Percentiles rank a stretch among this genome's conserved stretches.
These are phyloP conservation scores for Harpagifer antarcticus DNA, from an alignment of 2,797 vertebrate species.

Conservation along the genomic window DNA sequence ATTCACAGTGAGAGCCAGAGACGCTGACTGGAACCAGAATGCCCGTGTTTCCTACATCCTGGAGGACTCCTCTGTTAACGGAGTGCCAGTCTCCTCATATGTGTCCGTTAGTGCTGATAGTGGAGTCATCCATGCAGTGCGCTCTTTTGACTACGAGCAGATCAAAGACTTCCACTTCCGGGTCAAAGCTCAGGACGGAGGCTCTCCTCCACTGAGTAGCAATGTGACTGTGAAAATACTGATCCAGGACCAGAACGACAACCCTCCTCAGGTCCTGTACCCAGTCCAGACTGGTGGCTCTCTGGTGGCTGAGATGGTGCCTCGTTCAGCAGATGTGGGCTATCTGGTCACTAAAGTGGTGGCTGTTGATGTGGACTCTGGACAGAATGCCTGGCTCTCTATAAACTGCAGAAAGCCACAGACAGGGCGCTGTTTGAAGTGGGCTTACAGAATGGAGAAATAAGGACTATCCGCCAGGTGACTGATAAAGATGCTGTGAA, in stretches of 20 bases:
- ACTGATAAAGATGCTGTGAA: conserved; percentile 74
- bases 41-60: no score
- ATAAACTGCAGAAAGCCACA: conserved; percentile 82
- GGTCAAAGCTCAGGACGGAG: neutral
- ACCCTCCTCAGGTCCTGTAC: conserved; percentile 44
- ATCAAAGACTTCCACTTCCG: no score
- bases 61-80: no score
- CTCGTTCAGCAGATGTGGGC: conserved; percentile 83
- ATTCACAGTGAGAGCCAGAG: no score
- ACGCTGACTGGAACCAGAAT: no score
- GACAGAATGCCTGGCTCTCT: conserved; percentile 79
- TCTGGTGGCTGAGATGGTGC: conserved; percentile 81
- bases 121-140: no score
- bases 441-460: conserved; percentile 79
- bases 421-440: conserved; percentile 81
- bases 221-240: no score
- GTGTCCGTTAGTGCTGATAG: no score
- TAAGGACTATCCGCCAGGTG: conserved; percentile 75
- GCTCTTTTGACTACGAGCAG: no score
- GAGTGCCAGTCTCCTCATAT: no score
- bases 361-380: conserved; percentile 85
- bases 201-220: neutral
- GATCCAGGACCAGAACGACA: no score
- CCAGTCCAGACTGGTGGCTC: conserved; percentile 71
- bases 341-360: conserved; percentile 88